phyloP scores from a whole-genome alignment of 2,113 vertebrate genomes.

The Chaetodon auriga region DNA sequence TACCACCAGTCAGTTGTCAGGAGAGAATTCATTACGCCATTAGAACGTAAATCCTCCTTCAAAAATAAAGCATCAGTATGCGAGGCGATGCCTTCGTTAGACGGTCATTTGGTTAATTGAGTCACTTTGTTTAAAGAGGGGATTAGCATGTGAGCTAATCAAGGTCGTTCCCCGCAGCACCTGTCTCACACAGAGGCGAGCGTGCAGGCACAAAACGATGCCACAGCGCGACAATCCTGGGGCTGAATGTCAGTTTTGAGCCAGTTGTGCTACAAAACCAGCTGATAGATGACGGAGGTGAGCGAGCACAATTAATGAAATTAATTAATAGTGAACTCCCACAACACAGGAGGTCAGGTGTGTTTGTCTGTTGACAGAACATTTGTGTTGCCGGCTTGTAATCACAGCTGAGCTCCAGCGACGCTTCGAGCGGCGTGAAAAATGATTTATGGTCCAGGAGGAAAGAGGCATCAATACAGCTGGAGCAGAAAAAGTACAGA shows the following conservation, averaged over 20 bases:
- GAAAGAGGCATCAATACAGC: conserved; percentile 9
- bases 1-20: conserved; percentile 56
- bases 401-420: conserved; percentile 45
- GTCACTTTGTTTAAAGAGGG: conserved; percentile 61
- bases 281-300: conserved; percentile 12
- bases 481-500: conserved; percentile 8
- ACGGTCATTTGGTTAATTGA: conserved; percentile 63
- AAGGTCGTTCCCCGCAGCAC: conserved; percentile 17
- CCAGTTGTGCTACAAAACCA: background rate
- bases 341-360: conserved; percentile 30
- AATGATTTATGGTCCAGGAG: background rate
- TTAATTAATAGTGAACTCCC: background rate
- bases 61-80: conserved; percentile 58
- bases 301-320: background rate
- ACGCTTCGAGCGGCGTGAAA: conserved; percentile 12
- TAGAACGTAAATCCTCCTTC: conserved; percentile 66
- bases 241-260: background rate
- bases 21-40: conserved; percentile 56
- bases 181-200: background rate
- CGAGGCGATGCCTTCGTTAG: conserved; percentile 20
- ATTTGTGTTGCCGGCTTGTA: background rate
- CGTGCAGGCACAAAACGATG: background rate
- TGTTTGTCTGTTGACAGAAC: conserved; percentile 17
- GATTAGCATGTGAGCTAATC: conserved; percentile 56
- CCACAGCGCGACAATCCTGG: background rate